phyloP scores from a whole-genome alignment of 2,797 vertebrate genomes.

The Echeneis naucrates region DNA sequence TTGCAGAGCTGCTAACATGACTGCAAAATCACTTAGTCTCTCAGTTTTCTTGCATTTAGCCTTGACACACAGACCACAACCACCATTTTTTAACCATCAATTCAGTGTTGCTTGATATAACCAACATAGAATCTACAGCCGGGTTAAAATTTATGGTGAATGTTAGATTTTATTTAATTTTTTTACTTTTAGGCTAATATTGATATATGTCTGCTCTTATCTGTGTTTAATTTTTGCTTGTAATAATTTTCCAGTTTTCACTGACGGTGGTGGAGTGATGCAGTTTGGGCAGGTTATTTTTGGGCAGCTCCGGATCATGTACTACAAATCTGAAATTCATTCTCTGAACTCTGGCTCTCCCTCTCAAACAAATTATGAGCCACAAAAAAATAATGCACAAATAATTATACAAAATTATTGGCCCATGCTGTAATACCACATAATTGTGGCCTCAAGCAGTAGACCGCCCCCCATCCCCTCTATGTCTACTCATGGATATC shows the following conservation, averaged over 20 bases:
- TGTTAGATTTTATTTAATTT: too few species aligned
- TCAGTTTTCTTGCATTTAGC: neutral
- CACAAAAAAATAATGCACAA: neutral
- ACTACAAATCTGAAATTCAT: too few species aligned
- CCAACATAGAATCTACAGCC: neutral
- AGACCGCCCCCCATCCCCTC: neutral
- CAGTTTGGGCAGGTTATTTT: too few species aligned
- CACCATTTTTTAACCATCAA: too few species aligned
- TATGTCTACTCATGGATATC: neutral
- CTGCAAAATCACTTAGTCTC: neutral
- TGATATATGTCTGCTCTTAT: too few species aligned
- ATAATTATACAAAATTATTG: slow-evolving; percentile 5
- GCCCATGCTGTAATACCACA: neutral
- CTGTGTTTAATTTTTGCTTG: too few species aligned
- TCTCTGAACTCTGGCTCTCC: too few species aligned
- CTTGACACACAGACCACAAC: neutral
- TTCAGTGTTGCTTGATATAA: neutral
- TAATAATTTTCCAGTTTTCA: too few species aligned
- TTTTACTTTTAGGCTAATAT: too few species aligned
- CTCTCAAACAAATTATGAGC: neutral
- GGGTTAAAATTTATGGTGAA: neutral
- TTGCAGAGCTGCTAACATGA: neutral
- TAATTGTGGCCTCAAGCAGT: neutral
- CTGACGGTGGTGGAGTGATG: too few species aligned
- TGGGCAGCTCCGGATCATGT: too few species aligned